phyloP scores from a whole-genome alignment of 2,888 invertebrate genomes.

The Apotomis capreana region DNA sequence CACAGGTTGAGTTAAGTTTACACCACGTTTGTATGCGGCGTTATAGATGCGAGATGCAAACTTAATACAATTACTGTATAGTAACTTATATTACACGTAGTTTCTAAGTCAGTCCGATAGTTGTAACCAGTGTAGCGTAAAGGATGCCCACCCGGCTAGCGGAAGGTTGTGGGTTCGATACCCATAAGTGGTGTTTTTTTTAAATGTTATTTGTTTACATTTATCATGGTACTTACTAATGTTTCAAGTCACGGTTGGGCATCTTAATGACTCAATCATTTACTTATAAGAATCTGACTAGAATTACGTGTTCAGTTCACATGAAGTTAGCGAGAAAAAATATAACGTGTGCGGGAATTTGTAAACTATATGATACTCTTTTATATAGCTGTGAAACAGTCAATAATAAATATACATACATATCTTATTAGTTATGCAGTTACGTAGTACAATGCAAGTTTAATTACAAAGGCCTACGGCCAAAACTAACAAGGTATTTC shows the following conservation, averaged over 20 bases:
- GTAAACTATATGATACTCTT: constrained; percentile 1
- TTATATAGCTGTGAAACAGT: neutral
- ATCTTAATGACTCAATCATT: neutral
- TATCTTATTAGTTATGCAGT: neutral
- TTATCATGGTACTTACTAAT: neutral
- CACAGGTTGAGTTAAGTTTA: neutral
- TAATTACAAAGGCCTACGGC: constrained; percentile 13
- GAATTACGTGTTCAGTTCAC: neutral
- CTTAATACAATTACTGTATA: neutral
- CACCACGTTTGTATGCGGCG: neutral
- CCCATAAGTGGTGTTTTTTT: neutral
- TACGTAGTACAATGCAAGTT: constrained; percentile 2
- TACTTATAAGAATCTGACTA: constrained; percentile 23
- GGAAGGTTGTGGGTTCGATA: neutral
- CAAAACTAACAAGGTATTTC: constrained; percentile 1
- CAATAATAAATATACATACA: neutral
- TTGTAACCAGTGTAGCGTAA: constrained; percentile 2
- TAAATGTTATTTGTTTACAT: neutral
- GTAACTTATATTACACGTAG: too few species aligned
- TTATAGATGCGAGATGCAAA: neutral
- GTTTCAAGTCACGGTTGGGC: neutral
- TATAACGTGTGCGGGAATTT: neutral
- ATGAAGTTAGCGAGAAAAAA: neutral
- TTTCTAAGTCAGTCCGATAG: neutral
- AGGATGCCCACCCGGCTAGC: neutral